phyloP scores from a whole-genome alignment of 2,113 vertebrate genomes.

The Chaetops frenatus region DNA sequence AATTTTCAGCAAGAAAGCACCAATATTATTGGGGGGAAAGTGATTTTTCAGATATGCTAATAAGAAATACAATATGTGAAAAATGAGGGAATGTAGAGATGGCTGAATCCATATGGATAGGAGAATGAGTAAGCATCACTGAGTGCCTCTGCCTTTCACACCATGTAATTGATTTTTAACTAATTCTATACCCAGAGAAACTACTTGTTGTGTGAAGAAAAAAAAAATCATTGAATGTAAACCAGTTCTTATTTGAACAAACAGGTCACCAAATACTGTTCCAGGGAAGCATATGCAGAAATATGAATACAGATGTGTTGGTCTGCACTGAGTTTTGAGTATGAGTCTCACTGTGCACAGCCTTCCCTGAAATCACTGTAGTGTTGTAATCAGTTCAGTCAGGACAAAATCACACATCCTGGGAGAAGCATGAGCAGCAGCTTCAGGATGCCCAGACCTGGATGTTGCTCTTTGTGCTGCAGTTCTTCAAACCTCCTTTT shows the following conservation, averaged over 20 bases:
- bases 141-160: not conserved
- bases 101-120: not conserved
- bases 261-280: not conserved
- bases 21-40: not conserved
- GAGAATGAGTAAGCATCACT: not conserved
- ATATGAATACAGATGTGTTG: not conserved
- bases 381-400: not conserved
- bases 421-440: not conserved
- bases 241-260: not conserved
- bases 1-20: not conserved
- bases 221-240: not conserved
- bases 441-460: not conserved
- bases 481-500: not conserved
- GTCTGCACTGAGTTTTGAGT: not conserved
- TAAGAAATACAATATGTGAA: not conserved
- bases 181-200: not conserved
- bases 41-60: not conserved
- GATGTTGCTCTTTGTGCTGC: not conserved
- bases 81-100: not conserved
- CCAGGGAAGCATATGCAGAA: not conserved
- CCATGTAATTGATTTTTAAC: constrained; percentile 1
- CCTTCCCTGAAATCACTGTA: not conserved
- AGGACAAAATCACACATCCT: not conserved
- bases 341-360: fast-evolving
- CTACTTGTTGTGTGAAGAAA: not conserved